phyloP scores from a whole-genome alignment of 2,888 invertebrate genomes.

The Papilio gigon region DNA sequence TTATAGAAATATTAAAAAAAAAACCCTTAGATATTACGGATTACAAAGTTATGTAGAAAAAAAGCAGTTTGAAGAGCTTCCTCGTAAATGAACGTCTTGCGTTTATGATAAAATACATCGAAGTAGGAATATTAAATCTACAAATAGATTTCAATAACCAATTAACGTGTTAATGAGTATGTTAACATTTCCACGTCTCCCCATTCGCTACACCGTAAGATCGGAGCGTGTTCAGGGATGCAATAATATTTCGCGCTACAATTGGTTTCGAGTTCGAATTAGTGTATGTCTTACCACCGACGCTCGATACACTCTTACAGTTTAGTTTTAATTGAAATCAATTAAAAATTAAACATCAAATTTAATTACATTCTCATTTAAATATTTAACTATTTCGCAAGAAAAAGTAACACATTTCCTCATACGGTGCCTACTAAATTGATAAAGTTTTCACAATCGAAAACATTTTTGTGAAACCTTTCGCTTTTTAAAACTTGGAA shows the following conservation, averaged over 20 bases:
- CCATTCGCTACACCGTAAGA: not conserved
- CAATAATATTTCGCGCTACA: not conserved
- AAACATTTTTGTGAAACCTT: not conserved
- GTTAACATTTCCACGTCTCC: not conserved
- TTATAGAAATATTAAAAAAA: not conserved
- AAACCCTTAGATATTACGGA: not conserved
- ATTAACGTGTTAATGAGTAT: slow-evolving; percentile 4
- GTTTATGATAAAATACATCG: too few relatives aligned
- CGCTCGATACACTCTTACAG: too few relatives aligned
- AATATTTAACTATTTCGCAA: too few relatives aligned
- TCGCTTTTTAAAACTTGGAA: not conserved
- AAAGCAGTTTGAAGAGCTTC: too few relatives aligned
- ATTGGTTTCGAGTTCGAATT: not conserved
- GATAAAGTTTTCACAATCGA: not conserved
- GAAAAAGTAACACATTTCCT: too few relatives aligned
- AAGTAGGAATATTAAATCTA: not conserved
- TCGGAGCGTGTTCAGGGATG: not conserved
- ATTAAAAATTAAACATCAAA: not conserved
- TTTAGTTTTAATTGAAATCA: too few relatives aligned
- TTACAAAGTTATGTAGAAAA: too few relatives aligned
- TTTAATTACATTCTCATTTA: not conserved
- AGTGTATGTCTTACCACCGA: not conserved
- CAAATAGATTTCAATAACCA: not conserved
- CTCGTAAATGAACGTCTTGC: too few relatives aligned
- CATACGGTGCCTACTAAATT: too few relatives aligned